Base-by-base conservation (phyloP, 2,888 invertebrate genomes). In the Ornithoptera alexandrae region DNA sequence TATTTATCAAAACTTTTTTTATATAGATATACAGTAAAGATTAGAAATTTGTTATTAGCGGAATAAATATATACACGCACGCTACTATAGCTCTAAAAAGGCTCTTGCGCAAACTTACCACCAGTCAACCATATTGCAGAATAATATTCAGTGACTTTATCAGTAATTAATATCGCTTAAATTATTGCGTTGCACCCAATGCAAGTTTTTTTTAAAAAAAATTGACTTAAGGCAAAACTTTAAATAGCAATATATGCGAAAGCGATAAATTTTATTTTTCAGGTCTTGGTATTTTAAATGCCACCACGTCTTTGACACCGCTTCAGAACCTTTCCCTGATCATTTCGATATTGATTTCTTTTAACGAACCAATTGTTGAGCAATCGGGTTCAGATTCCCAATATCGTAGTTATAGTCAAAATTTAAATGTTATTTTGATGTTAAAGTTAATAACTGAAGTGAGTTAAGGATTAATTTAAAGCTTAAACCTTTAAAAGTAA, bases 251-350 rank as follows among this genome's bases (percentile, higher is more conserved):
- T 53, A 53, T 53, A 18, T 22, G 22, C 42, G 46, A 46, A 65
- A 24, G 57, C 65, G 58, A 65, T 65, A 58, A 58, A 58, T 59
- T 36, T 60, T n/a, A 18, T 36, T 65, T 65, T 65, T 68, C 42
- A 65, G 56, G 69, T 56, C 61, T 24, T 53, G 61, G 58, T 46
- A 63, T 24, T 60, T 50, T 57, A 69, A 68, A 69, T 69, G 56
- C 65, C 65, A 65, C 53, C 18, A 56, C 60, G 65, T 65, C 64
- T 61, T 65, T 69, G 69, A 57, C 69, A 65, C 39, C 6, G 36
- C 24, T 24, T 62, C 36, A 36, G 56, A 65, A 39, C 60, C 65
- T 61, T 65, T 69, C 56, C 53, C 56, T 65, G 60, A 56, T 69
- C 18, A 36, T 42, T 22, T 20, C 58, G 56, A 64, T 30, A 42